Evolutionary conservation across 2,113 vertebrate species (phyloP).

Genomic region (Nothobranchius furzeri): DNA sequence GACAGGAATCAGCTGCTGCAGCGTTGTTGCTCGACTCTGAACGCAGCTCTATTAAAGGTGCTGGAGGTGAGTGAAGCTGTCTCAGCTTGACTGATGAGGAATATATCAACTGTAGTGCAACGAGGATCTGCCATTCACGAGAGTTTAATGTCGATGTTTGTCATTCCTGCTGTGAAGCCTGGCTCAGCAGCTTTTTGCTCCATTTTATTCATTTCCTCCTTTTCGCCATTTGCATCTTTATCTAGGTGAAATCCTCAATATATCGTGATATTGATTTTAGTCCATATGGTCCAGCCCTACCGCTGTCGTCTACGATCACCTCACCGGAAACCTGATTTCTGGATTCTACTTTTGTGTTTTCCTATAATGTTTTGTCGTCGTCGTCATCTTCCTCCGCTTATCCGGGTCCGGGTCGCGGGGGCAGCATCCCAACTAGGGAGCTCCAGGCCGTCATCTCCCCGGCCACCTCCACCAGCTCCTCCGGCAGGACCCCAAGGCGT

Average conservation of each 20-base stretch:
- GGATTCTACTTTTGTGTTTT: no score
- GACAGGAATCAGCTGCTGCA: background rate
- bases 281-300: no score
- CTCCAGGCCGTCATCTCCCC: no score
- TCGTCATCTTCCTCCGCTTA: no score
- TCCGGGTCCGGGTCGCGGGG: no score
- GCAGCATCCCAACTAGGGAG: no score
- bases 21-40: constrained; percentile 1
- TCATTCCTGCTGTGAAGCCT: constrained; percentile 12
- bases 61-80: background rate
- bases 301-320: background rate
- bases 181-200: background rate
- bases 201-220: background rate
- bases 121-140: background rate
- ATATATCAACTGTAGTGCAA: background rate
- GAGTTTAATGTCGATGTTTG: constrained; percentile 10
- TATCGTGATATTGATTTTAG: no score
- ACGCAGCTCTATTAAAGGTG: constrained; percentile 6
- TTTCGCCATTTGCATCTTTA: no score
- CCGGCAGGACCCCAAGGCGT: no score
- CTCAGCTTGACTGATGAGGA: constrained; percentile 16
- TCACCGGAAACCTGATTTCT: background rate
- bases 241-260: no score
- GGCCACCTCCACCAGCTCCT: no score
- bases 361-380: no score